These are phyloP conservation scores for Tychaedon coryphoeus DNA, from an alignment of 2,113 vertebrate species.

Conservation along the genomic window DNA sequence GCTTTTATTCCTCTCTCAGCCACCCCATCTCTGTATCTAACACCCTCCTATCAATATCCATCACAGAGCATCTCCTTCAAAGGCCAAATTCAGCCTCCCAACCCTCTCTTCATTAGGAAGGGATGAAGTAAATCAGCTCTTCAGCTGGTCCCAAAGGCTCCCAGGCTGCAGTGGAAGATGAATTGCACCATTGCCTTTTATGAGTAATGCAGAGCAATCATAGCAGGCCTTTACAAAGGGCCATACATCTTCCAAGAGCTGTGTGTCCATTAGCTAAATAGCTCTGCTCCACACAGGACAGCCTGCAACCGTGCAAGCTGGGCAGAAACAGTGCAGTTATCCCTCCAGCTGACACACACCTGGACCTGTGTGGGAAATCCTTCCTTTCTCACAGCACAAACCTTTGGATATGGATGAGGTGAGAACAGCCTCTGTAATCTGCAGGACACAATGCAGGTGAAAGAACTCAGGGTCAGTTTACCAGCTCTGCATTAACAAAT, in stretches of 20 bases:
- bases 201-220: background rate
- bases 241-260: background rate
- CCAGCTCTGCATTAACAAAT: background rate
- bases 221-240: background rate
- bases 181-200: background rate
- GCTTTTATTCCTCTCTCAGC: background rate
- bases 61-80: background rate
- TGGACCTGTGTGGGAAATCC: fast-evolving
- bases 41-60: background rate
- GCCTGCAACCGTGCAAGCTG: background rate
- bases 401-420: background rate
- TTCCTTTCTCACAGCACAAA: background rate
- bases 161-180: background rate
- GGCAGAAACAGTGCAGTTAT: fast-evolving
- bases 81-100: background rate
- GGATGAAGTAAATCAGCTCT: background rate
- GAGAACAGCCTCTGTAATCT: background rate
- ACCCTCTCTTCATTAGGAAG: background rate
- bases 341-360: background rate
- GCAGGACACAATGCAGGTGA: background rate
- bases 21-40: background rate
- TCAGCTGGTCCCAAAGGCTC: background rate
- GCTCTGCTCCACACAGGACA: background rate
- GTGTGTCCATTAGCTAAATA: background rate
- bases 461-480: background rate